These are phyloP conservation scores for Camponotus fellah DNA, from an alignment of 2,888 invertebrate genomes.

Conservation along the genomic window DNA sequence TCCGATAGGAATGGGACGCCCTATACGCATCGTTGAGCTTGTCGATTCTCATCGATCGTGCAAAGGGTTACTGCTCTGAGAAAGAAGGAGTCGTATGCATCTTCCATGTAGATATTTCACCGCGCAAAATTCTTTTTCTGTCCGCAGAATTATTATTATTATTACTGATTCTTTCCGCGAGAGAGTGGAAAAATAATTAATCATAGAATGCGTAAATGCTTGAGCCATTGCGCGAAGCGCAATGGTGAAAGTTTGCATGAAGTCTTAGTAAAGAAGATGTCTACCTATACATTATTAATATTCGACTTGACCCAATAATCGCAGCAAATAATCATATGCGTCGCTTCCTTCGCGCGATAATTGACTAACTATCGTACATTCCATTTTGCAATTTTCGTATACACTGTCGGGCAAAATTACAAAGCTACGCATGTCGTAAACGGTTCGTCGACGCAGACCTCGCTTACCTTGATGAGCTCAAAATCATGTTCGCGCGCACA, in stretches of 20 bases:
- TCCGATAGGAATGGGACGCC: not conserved
- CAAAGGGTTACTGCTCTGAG: not conserved
- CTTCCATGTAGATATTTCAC: not conserved
- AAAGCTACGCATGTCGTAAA: not conserved
- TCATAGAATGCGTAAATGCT: not conserved
- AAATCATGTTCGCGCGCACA: slow-evolving; percentile 22
- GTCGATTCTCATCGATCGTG: slow-evolving; percentile 16
- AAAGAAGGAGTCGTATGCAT: not conserved
- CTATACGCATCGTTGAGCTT: not conserved
- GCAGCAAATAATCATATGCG: not conserved
- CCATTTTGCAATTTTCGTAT: slow-evolving; percentile 28
- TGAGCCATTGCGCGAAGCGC: not conserved
- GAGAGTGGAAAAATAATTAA: slow-evolving; percentile 17
- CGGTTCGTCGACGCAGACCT: slow-evolving; percentile 12
- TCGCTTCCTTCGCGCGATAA: not conserved
- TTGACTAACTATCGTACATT: not conserved
- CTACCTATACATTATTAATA: slow-evolving; percentile 42
- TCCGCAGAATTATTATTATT: not conserved
- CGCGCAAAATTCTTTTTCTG: not conserved
- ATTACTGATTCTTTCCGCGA: not conserved
- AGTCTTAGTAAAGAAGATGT: slow-evolving; percentile 13
- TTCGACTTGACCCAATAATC: slow-evolving; percentile 26
- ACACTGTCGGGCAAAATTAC: not conserved
- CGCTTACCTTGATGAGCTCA: slow-evolving; percentile 47
- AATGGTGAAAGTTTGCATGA: slow-evolving; percentile 23